Evolutionary conservation across 2,113 vertebrate species (phyloP).

Genomic region (Nettapus auritus): DNA sequence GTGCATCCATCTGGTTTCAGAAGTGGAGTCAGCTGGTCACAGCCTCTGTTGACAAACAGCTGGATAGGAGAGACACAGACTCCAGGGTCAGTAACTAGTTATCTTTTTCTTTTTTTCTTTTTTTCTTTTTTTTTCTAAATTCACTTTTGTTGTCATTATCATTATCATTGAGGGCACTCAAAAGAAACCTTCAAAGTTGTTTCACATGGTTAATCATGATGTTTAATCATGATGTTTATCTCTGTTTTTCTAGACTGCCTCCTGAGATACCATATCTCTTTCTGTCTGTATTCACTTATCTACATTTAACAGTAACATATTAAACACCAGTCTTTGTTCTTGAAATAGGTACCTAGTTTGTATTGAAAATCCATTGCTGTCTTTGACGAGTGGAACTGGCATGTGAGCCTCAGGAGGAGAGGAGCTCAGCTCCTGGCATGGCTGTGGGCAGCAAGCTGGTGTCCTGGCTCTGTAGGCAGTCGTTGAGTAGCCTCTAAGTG

Average conservation of each 20-base stretch:
- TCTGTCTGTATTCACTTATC: not conserved
- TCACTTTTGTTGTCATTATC: not conserved
- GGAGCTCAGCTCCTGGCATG: not conserved
- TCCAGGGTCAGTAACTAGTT: too few species aligned
- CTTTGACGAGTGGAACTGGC: not conserved
- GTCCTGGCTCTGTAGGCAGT: not conserved
- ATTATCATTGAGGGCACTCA: not conserved
- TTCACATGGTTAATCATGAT: not conserved
- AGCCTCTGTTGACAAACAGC: not conserved
- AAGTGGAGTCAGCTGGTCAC: not conserved
- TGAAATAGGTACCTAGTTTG: not conserved
- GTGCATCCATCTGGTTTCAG: not conserved
- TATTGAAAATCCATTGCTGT: too few species aligned
- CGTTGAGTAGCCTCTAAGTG: accelerated
- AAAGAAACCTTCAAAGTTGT: not conserved
- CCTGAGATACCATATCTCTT: not conserved
- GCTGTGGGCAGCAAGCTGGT: not conserved
- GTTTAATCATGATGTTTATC: not conserved
- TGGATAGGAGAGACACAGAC: not conserved
- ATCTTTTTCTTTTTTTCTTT: too few species aligned
- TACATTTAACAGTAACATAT: not conserved
- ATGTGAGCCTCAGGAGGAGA: not conserved
- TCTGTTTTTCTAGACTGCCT: too few species aligned
- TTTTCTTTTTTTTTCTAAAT: not conserved
- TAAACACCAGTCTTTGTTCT: not conserved